phyloP scores from a whole-genome alignment of 30 jellyfish, hydroid and myxozoan genomes.

The Rhopilema esculentum region DNA sequence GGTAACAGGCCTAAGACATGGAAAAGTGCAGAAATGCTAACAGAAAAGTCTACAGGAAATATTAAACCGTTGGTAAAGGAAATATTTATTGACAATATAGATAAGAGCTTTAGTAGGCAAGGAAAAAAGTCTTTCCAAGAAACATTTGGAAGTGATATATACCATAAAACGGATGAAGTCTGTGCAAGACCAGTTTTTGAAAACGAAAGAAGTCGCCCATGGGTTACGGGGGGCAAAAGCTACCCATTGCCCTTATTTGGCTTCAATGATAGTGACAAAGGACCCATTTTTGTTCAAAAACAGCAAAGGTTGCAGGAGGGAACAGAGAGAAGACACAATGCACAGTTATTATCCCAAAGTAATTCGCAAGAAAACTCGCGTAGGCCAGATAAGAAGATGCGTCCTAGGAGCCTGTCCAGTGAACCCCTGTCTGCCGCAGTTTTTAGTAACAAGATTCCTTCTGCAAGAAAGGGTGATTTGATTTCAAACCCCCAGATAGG shows the following conservation, averaged over 20 bases:
- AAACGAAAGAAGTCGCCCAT: neutral
- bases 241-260: no score
- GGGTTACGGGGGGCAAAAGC: neutral
- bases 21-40: neutral
- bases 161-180: neutral
- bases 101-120: neutral
- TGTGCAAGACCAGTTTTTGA: neutral
- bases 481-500: neutral
- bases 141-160: neutral
- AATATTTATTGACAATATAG: neutral
- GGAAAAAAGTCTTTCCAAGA: neutral
- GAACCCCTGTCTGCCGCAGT: neutral
- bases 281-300: no score
- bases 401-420: neutral
- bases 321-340: neutral
- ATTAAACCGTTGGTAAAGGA: neutral
- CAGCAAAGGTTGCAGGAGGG: no score
- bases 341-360: neutral
- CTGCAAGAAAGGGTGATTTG: neutral
- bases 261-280: no score
- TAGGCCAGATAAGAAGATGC: neutral
- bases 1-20: neutral
- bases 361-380: neutral
- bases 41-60: neutral
- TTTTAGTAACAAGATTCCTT: neutral